A percentile compares a stretch with the other conserved stretches of the same genome.
phyloP scores from a whole-genome alignment of 2,113 vertebrate species.

The Illadopsis cleaveri region DNA sequence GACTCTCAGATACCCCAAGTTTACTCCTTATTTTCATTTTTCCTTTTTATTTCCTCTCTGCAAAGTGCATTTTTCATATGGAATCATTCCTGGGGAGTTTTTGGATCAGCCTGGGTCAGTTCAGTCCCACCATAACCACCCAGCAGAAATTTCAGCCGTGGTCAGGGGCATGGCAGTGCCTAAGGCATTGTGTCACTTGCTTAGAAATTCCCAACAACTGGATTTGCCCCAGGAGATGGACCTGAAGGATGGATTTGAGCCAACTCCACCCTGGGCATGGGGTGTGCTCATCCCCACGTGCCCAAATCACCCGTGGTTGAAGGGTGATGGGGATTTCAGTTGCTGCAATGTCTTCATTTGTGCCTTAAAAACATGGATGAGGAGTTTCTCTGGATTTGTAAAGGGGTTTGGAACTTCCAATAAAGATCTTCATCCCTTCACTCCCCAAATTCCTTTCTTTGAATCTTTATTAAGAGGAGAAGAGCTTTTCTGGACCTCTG shows the following conservation, averaged over 20 bases:
- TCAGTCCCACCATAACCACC: background rate
- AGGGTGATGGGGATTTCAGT: background rate
- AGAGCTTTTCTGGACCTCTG: background rate
- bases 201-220: background rate
- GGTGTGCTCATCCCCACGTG: rapidly evolving
- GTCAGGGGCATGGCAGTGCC: background rate
- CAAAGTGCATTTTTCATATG: background rate
- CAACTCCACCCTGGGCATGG: too few relatives aligned
- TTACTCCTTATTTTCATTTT: background rate
- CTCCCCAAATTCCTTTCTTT: background rate
- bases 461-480: background rate
- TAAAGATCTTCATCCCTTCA: background rate
- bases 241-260: background rate
- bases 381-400: background rate
- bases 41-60: background rate
- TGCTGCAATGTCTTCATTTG: background rate
- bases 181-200: too few relatives aligned
- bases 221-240: background rate
- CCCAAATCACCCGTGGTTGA: rapidly evolving
- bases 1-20: background rate
- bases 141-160: rapidly evolving
- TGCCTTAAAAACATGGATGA: background rate
- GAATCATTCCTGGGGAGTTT: background rate
- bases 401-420: background rate
- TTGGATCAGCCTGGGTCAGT: background rate